These are phyloP conservation scores for Dioctria linearis DNA, from an alignment of 2,888 invertebrate genomes.

Conservation along the genomic window DNA sequence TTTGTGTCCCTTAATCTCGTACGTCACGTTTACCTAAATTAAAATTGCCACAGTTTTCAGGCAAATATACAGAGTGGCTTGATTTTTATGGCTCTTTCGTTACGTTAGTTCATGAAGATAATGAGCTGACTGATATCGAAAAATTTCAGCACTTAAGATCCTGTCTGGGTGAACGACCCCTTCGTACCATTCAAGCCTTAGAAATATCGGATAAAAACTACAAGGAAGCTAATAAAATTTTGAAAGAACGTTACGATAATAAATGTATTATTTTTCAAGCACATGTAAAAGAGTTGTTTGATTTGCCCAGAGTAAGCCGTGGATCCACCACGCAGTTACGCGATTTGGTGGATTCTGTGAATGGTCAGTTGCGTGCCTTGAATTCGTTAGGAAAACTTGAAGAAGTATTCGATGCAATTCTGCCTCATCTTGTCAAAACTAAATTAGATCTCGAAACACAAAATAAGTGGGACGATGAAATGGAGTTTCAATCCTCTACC, in stretches of 20 bases:
- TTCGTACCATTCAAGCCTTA: constrained; percentile 24
- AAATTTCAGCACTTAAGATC: constrained; percentile 51
- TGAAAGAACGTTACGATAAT: constrained; percentile 53
- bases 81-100: too few relatives aligned
- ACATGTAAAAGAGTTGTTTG: constrained; percentile 38
- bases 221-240: background rate
- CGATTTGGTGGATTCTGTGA: background rate
- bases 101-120: too few relatives aligned
- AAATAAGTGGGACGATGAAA: constrained; percentile 27
- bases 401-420: constrained; percentile 13
- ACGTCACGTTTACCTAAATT: too few relatives aligned
- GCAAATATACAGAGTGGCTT: too few relatives aligned
- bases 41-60: too few relatives aligned
- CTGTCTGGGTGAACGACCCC: constrained; percentile 25
- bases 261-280: constrained; percentile 51
- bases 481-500: background rate
- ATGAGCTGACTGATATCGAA: constrained; percentile 30
- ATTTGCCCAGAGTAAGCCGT: background rate
- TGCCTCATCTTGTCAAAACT: background rate
- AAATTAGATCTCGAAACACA: constrained; percentile 15
- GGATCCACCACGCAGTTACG: background rate
- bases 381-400: constrained; percentile 5
- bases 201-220: constrained; percentile 35
- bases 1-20: too few relatives aligned
- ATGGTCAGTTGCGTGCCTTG: background rate